Conservation (phyloP, 1,140 invertebrate genomes). For the Streblospio benedicti region DNA sequence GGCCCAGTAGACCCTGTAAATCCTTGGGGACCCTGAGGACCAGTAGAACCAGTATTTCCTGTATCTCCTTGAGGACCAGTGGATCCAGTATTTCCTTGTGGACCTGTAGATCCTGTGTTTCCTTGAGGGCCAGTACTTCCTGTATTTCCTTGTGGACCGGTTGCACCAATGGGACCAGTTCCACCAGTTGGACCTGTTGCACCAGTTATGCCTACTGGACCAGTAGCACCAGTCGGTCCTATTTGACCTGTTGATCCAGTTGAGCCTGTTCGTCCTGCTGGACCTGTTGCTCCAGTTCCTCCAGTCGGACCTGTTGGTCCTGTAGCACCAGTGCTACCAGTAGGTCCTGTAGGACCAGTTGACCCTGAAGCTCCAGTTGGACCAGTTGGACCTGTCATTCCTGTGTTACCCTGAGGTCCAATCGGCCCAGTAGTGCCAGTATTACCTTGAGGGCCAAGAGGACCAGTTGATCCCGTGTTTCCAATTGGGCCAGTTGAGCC, state of each 20-base stretch:
- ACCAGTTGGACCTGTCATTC: too few relatives aligned
- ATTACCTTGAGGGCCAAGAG: neutral
- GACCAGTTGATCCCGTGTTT: too few relatives aligned
- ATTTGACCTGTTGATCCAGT: neutral
- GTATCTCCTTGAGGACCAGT: slow-evolving; percentile 8
- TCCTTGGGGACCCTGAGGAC: slow-evolving; percentile 5
- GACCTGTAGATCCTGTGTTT: neutral
- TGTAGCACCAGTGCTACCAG: neutral
- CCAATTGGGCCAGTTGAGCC: neutral
- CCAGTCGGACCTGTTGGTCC: neutral
- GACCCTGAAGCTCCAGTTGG: neutral
- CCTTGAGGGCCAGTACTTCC: slow-evolving; percentile 9
- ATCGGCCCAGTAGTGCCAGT: neutral
- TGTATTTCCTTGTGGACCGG: slow-evolving; percentile 1
- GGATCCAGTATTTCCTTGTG: slow-evolving; percentile 6
- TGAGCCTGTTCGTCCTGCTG: neutral
- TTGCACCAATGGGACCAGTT: neutral
- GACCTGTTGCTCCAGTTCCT: neutral
- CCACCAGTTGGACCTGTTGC: neutral
- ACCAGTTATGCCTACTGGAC: slow-evolving; percentile 1
- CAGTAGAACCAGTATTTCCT: slow-evolving; percentile 5
- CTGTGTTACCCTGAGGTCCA: slow-evolving; percentile 5
- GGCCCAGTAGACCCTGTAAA: neutral
- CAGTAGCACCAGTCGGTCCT: slow-evolving; percentile 4
- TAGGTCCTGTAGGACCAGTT: neutral